Base-by-base conservation (phyloP, 2,113 vertebrate genomes). In the Notarius quadriscutis region DNA sequence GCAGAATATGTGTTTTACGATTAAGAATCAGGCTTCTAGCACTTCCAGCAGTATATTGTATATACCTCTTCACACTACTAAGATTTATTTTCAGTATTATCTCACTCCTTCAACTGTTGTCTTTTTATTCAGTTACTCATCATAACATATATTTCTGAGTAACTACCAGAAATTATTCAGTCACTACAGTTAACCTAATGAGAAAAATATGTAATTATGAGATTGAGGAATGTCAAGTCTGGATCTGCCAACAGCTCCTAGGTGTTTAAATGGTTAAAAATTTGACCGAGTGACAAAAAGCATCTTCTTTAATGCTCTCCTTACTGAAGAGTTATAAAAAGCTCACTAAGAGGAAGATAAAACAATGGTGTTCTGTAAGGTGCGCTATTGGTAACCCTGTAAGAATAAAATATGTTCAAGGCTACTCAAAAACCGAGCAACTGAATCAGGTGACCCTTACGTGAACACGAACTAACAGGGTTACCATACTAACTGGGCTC, bases 401-500 rank as follows among this genome's bases (percentile, higher is more conserved):
- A 25, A n/a, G 22, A 60, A 74, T 41, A 5, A 50, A 75, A 60
- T 14, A 62, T 62, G 30, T 81, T 80, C 6, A 55, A 22, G 74
- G 25, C n/a, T 80, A 27, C 10, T 57, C 2, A 2, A 55, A 77
- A 86, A 48, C 75, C 78, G 30, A 86, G 27, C 62, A 86, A 57
- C 75, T 79, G 51, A 50, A 48, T 87, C 79, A 83, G 67, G 80
- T 83, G 69, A 87, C 80, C 86, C 86, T 75, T 22, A 82, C 79
- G 11, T 83, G 41, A 83, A 62, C 58, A 53, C n/a, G 18, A 58
- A 78, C 69, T 87, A 62, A 80, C 57, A 57, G 78, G 85, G 63
- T 86, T 84, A 72, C 87, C 34, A 62, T 95, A 97, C 97, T 97
- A 97, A 97, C 95, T 93, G 91, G 96, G 96, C 96, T 97, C 96